These are phyloP conservation scores for Machaerirhynchus nigripectus DNA, from an alignment of 2,113 vertebrate genomes.

Conservation along the genomic window DNA sequence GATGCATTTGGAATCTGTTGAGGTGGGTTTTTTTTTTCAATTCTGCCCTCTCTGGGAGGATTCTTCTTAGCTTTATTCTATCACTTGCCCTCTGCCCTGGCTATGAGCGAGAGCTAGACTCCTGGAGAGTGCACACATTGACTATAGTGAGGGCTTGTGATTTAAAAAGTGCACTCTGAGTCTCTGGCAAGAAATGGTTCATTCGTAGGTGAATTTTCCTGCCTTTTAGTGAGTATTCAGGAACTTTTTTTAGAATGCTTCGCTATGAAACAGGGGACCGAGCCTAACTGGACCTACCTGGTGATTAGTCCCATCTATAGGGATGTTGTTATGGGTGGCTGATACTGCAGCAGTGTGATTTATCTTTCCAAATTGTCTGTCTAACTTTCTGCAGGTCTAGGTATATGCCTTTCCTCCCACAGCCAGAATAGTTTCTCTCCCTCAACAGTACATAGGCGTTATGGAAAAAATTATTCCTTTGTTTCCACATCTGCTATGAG, in stretches of 20 bases:
- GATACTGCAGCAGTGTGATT: background rate
- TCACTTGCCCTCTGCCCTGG: background rate
- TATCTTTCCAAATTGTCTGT: background rate
- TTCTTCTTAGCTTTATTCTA: background rate
- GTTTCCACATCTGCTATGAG: background rate
- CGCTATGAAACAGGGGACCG: background rate
- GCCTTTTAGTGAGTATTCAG: background rate
- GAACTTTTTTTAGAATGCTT: background rate
- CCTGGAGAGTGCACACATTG: background rate
- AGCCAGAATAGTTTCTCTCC: background rate
- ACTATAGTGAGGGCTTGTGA: background rate
- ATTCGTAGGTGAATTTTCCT: background rate
- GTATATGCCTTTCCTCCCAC: background rate
- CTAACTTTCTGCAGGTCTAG: background rate
- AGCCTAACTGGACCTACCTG: background rate
- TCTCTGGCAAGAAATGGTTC: background rate
- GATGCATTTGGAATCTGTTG: background rate
- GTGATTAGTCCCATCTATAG: background rate
- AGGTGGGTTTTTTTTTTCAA: background rate
- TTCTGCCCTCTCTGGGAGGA: background rate
- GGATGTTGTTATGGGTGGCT: background rate
- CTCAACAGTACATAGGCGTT: background rate
- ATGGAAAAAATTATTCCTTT: background rate
- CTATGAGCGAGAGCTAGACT: background rate
- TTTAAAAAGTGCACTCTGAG: background rate